Base-by-base conservation (phyloP, 2,888 invertebrate genomes). In the Stenichneumon culpator region DNA sequence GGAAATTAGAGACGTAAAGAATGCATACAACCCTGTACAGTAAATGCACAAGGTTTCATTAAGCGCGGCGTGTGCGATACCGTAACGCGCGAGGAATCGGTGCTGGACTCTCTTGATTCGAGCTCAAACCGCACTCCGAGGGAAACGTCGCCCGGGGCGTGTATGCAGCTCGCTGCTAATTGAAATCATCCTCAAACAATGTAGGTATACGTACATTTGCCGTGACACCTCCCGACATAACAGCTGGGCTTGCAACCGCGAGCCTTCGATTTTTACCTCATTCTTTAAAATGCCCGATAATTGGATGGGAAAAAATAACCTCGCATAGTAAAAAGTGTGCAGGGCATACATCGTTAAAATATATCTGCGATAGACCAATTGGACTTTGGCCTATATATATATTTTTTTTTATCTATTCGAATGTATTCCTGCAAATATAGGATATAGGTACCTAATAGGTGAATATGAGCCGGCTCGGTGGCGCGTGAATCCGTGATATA, bases 1-100 rank as follows among this genome's bases (percentile, higher is more conserved):
- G 82, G 86, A 86, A 86, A 86, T 86, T 82, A 86, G 36, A 69
- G 75, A 82, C 22, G 19, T 86, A 79, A 86, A 86, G 72, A 86
- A 86, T 70, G 63, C 54, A 80, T 70, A 28, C 63, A 50, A 25
- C 32, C 65, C 25, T 14, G 14, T 50, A 50, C 7, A n/a, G 52
- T 16, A 22, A 44, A 68, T 11, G 67, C 19, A 47, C 14, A 22
- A 44, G 44, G 67, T 44, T 39, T 28, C 67, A 11, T 22, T 14
- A 25, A 22, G 44, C 67, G 14, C 5, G 6, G 1, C 11, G 28
- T 63, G 14, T 7, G 16, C 28, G 28, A 63, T 63, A 63, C 1
- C 14, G 16, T 16, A 5, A 16, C 25, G 28, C 16, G 32, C n/a
- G 28, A 16, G 5, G 60, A 32, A 32, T 63, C 32, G 28, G 28